phyloP scores from a whole-genome alignment of 2,888 invertebrate species.

The Malthinus flaveolus region DNA sequence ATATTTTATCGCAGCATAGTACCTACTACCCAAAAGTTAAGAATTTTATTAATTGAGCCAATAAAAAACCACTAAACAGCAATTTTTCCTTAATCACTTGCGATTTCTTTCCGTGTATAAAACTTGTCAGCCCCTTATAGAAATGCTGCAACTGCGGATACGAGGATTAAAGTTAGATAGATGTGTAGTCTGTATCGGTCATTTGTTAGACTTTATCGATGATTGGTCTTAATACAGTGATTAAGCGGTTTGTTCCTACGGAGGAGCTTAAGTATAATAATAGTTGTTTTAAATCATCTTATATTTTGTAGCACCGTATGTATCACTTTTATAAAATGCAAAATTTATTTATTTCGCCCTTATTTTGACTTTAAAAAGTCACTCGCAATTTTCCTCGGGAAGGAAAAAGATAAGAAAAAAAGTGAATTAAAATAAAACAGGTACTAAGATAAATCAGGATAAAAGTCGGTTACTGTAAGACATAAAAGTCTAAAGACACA shows the following conservation, averaged over 20 bases:
- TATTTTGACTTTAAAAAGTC: too few relatives aligned
- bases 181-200: conserved; percentile 18
- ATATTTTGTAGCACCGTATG: background rate
- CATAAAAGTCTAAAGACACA: conserved; percentile 27
- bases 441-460: conserved; percentile 25
- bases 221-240: conserved; percentile 13
- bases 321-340: background rate
- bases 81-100: conserved; percentile 10
- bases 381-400: too few relatives aligned
- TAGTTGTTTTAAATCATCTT: background rate
- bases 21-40: background rate
- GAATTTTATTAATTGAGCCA: background rate
- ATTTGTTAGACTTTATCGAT: conserved; percentile 29
- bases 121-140: conserved; percentile 23
- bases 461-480: conserved; percentile 22
- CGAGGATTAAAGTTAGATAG: conserved; percentile 19
- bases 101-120: conserved; percentile 15
- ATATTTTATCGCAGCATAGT: too few relatives aligned
- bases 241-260: background rate
- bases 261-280: conserved; percentile 1
- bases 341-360: background rate
- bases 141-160: conserved; percentile 18
- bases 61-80: too few relatives aligned
- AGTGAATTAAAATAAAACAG: conserved; percentile 29
- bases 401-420: conserved; percentile 7